Evolutionary conservation across 1,140 invertebrate species (phyloP).

Genomic region (Oryzaephilus surinamensis): DNA sequence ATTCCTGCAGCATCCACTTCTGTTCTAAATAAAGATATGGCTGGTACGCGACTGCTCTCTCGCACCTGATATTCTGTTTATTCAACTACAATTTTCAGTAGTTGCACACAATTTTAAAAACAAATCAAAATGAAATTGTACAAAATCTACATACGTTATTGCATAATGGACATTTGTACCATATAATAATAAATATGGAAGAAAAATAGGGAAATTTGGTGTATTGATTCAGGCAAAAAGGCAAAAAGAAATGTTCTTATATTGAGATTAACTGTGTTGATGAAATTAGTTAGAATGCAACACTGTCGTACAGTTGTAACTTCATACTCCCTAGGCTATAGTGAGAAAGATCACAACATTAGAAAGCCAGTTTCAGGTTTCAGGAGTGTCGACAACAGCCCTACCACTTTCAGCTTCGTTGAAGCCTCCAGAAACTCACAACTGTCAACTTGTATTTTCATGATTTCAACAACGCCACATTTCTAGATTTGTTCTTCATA

Average conservation of each 20-base stretch:
- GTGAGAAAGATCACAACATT: constrained; percentile 19
- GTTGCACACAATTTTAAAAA: too few species aligned
- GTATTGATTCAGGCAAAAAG: constrained; percentile 1
- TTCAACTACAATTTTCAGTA: too few species aligned
- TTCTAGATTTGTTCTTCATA: constrained; percentile 14
- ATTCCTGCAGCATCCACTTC: constrained; percentile 23
- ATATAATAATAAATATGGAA: too few species aligned
- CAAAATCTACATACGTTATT: too few species aligned
- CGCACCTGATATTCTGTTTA: too few species aligned
- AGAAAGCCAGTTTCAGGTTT: constrained; percentile 22
- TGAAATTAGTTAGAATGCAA: constrained; percentile 15
- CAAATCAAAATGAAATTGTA: too few species aligned
- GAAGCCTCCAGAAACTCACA: constrained; percentile 12
- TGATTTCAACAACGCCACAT: constrained; percentile 9
- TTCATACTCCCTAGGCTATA: constrained; percentile 19
- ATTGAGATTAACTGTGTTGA: constrained; percentile 13
- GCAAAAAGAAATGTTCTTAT: too few species aligned
- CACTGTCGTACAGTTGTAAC: constrained; percentile 18
- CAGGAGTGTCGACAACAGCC: constrained; percentile 16
- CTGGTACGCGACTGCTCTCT: constrained; percentile 15
- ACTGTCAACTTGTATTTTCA: constrained; percentile 17
- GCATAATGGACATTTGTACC: too few species aligned
- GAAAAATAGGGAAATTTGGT: too few species aligned
- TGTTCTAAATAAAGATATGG: constrained; percentile 35
- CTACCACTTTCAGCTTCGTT: constrained; percentile 9